Conservation (phyloP, 2,797 vertebrate species). For the Enteromius anoplus region DNA sequence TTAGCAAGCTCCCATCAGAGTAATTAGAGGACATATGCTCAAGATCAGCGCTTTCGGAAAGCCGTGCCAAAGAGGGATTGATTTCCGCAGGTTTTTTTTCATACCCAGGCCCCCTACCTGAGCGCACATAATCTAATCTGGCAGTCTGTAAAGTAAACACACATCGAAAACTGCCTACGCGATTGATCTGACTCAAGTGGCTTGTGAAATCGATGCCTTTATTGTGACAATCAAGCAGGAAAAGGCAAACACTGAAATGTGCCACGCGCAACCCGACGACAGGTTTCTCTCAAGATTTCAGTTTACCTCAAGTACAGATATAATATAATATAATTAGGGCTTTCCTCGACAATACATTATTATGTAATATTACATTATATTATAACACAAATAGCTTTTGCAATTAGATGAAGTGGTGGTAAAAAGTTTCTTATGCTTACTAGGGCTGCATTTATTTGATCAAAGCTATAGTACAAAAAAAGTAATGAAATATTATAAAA, state of each 20-base stretch:
- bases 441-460: neutral
- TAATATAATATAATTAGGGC: neutral
- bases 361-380: neutral
- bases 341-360: neutral
- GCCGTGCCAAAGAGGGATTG: slow-evolving; percentile 77
- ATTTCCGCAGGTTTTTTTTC: slow-evolving; percentile 68
- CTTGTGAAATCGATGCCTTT: slow-evolving; percentile 50
- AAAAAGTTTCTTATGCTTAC: neutral
- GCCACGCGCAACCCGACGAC: neutral
- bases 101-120: slow-evolving; percentile 65
- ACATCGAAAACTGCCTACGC: slow-evolving; percentile 32
- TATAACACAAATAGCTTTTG: neutral
- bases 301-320: slow-evolving; percentile 9
- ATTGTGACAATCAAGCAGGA: slow-evolving; percentile 40
- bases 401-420: neutral
- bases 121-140: slow-evolving; percentile 69
- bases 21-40: slow-evolving; percentile 91
- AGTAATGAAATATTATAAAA: neutral
- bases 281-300: neutral
- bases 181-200: slow-evolving; percentile 44
- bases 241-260: slow-evolving; percentile 10
- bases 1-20: slow-evolving; percentile 84
- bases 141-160: slow-evolving; percentile 67
- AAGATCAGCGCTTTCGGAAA: slow-evolving; percentile 81
- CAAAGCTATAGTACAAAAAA: neutral